Base-by-base conservation (phyloP, 2,113 vertebrate genomes). In the Ginglymostoma cirratum region DNA sequence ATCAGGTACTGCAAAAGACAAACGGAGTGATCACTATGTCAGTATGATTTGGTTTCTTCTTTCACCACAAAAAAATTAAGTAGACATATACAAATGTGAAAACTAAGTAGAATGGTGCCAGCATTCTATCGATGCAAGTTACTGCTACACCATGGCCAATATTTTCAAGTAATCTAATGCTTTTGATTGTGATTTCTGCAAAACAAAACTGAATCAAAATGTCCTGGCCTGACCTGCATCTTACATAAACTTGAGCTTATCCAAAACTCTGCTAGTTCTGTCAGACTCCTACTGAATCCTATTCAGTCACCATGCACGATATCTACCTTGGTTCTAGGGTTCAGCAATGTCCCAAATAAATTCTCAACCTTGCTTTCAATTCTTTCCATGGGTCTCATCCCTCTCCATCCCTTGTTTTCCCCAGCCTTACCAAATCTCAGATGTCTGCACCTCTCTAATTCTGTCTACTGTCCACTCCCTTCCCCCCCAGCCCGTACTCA, bases 1-100 rank as follows among this genome's bases (percentile, higher is more conserved):
- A 45, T 99, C 98, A 0, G 99, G 99, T 85, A 99, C 99, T 99
- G 61, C 95, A 94, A 14, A 14, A 85, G 95, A 34, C 0, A 38
- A 2, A 61, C 12, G 55, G 12, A 34, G 38, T 38, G 24, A 89
- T 94, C 0, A 93, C 5, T 2, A 66, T 2, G 38, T 42, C 21
- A 61, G 3, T 90, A 14, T 55, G 48, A 92, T 92, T 10, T 92
- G 55, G 55, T 6, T 66, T 92, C 89, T 21, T 15, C 5, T 92
- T 38, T 61, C 34, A 6, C 55, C 21, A n/a, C 30, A 55, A 3
- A 1, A 52, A 90, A 65, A 65, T 61, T 19, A 30, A 7, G 17
- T 66, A 6, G 21, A 38, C 6, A 93, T 38, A 0, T 61, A 52
- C 7, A 66, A 67, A 66, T 17, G 55, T 61, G 55, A 61, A 61